A percentile compares a stretch with the other conserved stretches of the same genome.
These are phyloP conservation scores for Myxocyprinus asiaticus DNA, from an alignment of 2,113 vertebrate genomes.

Conservation along the genomic window DNA sequence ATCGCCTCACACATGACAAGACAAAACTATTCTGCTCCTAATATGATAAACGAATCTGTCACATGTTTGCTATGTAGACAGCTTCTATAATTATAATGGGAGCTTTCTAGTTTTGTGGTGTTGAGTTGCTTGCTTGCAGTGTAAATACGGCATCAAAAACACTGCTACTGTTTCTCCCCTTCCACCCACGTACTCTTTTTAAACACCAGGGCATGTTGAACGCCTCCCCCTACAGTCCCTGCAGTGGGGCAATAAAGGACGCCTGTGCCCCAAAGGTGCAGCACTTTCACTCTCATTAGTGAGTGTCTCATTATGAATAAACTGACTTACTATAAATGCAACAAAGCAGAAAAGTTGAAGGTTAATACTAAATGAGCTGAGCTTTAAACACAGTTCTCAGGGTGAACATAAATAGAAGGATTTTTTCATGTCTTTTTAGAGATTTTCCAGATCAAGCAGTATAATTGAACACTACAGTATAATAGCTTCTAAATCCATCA, in stretches of 20 bases:
- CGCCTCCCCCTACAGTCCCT: constrained; percentile 7
- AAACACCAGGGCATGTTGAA: constrained; percentile 10
- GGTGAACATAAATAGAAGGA: constrained; percentile 10
- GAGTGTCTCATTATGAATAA: constrained; percentile 36
- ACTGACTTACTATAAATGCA: constrained; percentile 42
- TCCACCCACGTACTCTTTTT: neutral
- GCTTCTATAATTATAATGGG: too few species aligned
- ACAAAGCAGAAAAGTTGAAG: constrained; percentile 47
- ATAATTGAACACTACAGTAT: neutral
- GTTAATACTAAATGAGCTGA: constrained; percentile 28
- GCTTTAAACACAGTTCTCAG: constrained; percentile 40
- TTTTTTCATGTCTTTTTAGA: neutral
- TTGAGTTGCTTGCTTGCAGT: neutral
- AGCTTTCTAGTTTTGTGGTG: too few species aligned
- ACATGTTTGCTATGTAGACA: too few species aligned
- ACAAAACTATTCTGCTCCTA: neutral
- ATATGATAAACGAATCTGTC: neutral
- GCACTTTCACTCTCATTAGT: constrained; percentile 45
- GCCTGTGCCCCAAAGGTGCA: constrained; percentile 16
- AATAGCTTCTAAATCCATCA: too few species aligned
- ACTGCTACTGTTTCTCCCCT: neutral
- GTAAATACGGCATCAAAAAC: neutral
- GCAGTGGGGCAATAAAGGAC: constrained; percentile 14
- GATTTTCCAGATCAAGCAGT: neutral
- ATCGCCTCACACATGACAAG: neutral